A percentile compares a stretch with the other conserved stretches of the same genome.
These are phyloP conservation scores for Speoplatyrhinus poulsoni DNA, from an alignment of 2,113 vertebrate species.

Conservation along the genomic window DNA sequence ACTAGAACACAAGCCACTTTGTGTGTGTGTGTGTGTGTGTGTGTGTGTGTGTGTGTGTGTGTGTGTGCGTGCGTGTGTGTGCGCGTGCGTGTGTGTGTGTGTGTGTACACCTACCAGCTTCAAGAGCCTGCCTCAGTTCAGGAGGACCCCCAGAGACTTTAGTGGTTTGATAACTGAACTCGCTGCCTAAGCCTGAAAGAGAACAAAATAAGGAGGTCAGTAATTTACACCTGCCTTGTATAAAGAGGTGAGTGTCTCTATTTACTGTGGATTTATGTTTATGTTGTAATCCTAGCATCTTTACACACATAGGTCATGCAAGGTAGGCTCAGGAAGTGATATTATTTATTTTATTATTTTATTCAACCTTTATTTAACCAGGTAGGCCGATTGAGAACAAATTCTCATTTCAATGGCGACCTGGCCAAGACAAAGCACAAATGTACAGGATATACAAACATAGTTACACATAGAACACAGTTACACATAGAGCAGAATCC, in stretches of 20 bases:
- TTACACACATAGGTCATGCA: too few species aligned
- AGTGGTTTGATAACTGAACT: slow-evolving; percentile 53
- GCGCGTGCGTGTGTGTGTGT: not conserved
- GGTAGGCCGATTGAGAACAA: too few species aligned
- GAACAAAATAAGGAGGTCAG: not conserved
- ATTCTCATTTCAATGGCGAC: too few species aligned
- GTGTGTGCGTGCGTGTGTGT: not conserved
- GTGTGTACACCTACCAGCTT: slow-evolving; percentile 54
- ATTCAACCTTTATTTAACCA: too few species aligned
- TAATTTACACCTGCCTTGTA: not conserved
- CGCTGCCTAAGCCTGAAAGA: slow-evolving; percentile 66
- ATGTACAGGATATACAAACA: too few species aligned
- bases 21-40: not conserved
- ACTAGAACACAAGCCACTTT: not conserved
- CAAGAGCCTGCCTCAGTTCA: slow-evolving; percentile 72
- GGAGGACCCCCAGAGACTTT: slow-evolving; percentile 35
- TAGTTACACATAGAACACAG: too few species aligned
- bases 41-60: not conserved
- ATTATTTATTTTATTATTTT: too few species aligned
- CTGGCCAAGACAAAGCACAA: too few species aligned
- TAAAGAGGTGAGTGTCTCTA: not conserved
- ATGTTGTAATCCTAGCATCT: too few species aligned
- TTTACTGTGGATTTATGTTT: too few species aligned
- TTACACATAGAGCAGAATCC: too few species aligned
- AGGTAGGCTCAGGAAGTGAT: too few species aligned